These are phyloP conservation scores for Thermophis baileyi DNA, from an alignment of 2,113 vertebrate genomes.

Conservation along the genomic window DNA sequence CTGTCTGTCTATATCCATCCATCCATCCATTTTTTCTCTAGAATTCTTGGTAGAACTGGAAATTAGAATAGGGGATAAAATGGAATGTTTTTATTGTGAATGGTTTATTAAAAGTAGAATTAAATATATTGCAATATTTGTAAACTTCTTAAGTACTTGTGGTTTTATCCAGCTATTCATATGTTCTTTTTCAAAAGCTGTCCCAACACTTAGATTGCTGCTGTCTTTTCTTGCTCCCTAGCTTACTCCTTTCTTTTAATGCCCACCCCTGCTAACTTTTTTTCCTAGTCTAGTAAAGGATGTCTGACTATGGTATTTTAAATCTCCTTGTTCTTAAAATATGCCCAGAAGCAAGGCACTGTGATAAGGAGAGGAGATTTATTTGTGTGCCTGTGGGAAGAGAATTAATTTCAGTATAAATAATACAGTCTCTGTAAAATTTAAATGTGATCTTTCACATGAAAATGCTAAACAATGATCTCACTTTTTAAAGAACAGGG, in stretches of 20 bases:
- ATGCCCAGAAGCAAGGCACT: not conserved
- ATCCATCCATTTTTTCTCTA: not conserved
- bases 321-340: not conserved
- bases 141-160: not conserved
- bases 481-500: not conserved
- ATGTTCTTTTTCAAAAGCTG: not conserved
- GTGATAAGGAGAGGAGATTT: not conserved
- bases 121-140: not conserved
- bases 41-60: not conserved
- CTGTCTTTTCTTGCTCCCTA: not conserved
- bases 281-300: not conserved
- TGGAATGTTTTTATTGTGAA: not conserved
- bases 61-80: not conserved
- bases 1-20: not conserved
- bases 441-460: not conserved
- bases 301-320: not conserved
- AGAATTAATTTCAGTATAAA: not conserved
- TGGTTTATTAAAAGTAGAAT: not conserved
- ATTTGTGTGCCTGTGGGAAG: not conserved
- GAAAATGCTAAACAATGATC: not conserved
- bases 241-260: not conserved
- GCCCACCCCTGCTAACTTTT: not conserved
- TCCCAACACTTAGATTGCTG: not conserved
- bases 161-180: not conserved
- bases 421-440: not conserved